These are phyloP conservation scores for Hycleus phaleratus DNA, from an alignment of 1,140 invertebrate genomes.

Conservation along the genomic window DNA sequence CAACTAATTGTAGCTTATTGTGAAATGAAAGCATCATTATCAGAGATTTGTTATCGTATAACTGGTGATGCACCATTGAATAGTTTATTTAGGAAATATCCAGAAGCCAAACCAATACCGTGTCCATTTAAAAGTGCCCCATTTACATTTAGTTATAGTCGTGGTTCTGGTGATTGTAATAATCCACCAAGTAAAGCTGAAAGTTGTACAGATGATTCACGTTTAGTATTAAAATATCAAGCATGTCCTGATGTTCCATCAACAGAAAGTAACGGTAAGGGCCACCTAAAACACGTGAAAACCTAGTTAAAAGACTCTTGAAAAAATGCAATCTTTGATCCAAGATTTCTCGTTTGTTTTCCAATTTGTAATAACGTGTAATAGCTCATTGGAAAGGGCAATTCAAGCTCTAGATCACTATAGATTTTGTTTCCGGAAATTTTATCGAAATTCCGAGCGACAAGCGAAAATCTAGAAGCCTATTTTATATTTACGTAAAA, in stretches of 20 bases:
- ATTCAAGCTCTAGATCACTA: too few relatives aligned
- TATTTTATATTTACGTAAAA: too few relatives aligned
- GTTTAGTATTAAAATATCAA: conserved; percentile 71
- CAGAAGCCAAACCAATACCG: conserved; percentile 52
- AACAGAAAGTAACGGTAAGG: conserved; percentile 59
- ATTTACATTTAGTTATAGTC: conserved; percentile 68
- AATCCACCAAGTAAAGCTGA: conserved; percentile 69
- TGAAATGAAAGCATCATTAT: conserved; percentile 45
- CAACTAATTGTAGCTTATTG: conserved; percentile 49
- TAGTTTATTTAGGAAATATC: conserved; percentile 65
- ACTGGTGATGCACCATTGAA: conserved; percentile 62
- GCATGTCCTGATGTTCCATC: conserved; percentile 75
- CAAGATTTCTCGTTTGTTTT: too few relatives aligned
- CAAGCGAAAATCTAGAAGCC: too few relatives aligned
- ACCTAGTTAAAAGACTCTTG: too few relatives aligned
- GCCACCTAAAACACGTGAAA: neutral
- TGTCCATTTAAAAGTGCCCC: conserved; percentile 70
- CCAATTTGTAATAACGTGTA: too few relatives aligned
- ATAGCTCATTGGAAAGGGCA: too few relatives aligned
- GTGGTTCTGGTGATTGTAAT: conserved; percentile 65
- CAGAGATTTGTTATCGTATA: conserved; percentile 57
- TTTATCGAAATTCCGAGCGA: too few relatives aligned
- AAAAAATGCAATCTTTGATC: too few relatives aligned
- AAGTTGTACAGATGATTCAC: conserved; percentile 72
- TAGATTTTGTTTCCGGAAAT: too few relatives aligned